Conservation (phyloP, 2,797 vertebrate genomes). For the Lagorchestes hirsutus region DNA sequence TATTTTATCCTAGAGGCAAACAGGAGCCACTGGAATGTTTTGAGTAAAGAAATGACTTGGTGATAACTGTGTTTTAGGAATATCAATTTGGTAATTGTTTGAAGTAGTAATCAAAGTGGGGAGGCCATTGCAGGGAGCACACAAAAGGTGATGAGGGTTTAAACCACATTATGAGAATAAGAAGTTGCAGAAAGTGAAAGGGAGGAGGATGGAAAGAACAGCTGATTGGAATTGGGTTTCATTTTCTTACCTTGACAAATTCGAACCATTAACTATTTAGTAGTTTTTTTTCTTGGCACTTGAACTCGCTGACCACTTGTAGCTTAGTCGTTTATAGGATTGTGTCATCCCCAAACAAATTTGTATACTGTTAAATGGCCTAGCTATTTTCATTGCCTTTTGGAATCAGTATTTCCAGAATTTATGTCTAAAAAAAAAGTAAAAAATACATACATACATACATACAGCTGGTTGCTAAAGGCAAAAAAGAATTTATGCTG, state of each 20-base stretch:
- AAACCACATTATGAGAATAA: background rate
- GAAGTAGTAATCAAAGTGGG: background rate
- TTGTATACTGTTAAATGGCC: slow-evolving; percentile 6
- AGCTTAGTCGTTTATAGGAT: slow-evolving; percentile 31
- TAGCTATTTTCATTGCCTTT: slow-evolving; percentile 56
- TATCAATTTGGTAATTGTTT: background rate
- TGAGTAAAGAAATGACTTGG: background rate
- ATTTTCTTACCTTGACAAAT: background rate
- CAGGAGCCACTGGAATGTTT: background rate
- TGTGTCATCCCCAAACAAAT: slow-evolving; percentile 23
- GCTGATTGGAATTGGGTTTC: background rate
- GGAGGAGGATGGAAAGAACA: background rate
- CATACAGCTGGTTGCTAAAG: background rate
- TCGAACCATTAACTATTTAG: background rate
- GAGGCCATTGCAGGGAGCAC: background rate
- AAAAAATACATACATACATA: background rate
- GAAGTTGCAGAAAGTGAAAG: background rate
- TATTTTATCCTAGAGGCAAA: background rate
- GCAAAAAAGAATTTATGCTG: background rate
- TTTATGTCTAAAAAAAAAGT: slow-evolving; percentile 18
- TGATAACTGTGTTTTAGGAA: background rate
- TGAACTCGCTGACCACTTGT: slow-evolving; percentile 19
- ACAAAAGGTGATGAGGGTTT: background rate
- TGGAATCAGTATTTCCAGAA: slow-evolving; percentile 28
- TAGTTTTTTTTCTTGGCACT: slow-evolving; percentile 34